phyloP scores from a whole-genome alignment of 2,113 vertebrate species.

The Ailurus styani region DNA sequence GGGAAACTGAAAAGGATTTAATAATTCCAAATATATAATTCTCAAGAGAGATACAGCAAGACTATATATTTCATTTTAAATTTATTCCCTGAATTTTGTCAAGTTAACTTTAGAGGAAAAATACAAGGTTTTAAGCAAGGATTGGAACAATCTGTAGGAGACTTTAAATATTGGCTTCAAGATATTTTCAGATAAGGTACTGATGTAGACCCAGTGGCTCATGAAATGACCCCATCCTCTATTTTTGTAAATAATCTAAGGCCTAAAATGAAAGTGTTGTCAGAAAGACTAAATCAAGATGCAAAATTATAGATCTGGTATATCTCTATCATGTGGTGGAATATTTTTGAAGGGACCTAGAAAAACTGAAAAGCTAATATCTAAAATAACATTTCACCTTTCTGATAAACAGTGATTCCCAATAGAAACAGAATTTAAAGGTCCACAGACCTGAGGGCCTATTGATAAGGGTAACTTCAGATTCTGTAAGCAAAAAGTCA shows the following conservation, averaged over 20 bases:
- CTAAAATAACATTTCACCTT: neutral
- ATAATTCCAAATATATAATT: neutral
- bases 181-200: neutral
- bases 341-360: neutral
- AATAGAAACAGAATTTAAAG: neutral
- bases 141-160: neutral
- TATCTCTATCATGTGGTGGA: neutral
- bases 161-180: neutral
- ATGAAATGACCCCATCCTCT: neutral
- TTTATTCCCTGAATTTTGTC: neutral
- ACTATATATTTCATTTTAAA: neutral
- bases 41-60: neutral
- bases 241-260: neutral
- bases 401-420: neutral
- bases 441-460: neutral
- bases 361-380: neutral
- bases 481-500: neutral
- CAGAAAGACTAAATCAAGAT: neutral
- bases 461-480: neutral
- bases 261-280: neutral
- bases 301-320: neutral
- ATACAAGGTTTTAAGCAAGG: neutral
- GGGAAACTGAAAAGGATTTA: neutral
- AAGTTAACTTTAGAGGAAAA: neutral
- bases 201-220: neutral